These are phyloP conservation scores for Bathynomus jamesi DNA, from an alignment of 1,140 invertebrate genomes.

Conservation along the genomic window DNA sequence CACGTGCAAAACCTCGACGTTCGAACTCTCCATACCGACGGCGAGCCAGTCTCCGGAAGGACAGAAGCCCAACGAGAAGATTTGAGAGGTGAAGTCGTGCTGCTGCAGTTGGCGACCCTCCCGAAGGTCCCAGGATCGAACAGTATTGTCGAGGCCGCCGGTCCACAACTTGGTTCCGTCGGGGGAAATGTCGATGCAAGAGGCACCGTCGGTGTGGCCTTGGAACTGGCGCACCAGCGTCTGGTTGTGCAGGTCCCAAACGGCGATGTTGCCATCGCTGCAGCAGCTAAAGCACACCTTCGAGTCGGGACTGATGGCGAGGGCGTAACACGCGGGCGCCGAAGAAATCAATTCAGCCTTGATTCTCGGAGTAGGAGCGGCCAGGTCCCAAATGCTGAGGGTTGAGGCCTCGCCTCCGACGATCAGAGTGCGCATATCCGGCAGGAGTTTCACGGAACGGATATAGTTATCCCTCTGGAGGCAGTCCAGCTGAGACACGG, in stretches of 20 bases:
- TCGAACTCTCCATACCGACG: slow-evolving; percentile 96
- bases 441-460: slow-evolving; percentile 87
- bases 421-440: slow-evolving; percentile 91
- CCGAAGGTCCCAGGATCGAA: slow-evolving; percentile 91
- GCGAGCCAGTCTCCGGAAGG: slow-evolving; percentile 96
- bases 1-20: slow-evolving; percentile 90
- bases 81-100: slow-evolving; percentile 91
- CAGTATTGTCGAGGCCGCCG: slow-evolving; percentile 92
- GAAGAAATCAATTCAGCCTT: slow-evolving; percentile 88
- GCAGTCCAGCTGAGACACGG: slow-evolving; percentile 87
- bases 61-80: slow-evolving; percentile 94
- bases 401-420: slow-evolving; percentile 95
- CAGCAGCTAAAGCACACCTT: slow-evolving; percentile 95
- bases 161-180: slow-evolving; percentile 95
- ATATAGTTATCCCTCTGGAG: slow-evolving; percentile 96
- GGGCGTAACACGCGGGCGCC: slow-evolving; percentile 93
- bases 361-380: slow-evolving; percentile 47
- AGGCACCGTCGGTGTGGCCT: slow-evolving; percentile 94
- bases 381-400: slow-evolving; percentile 92
- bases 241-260: slow-evolving; percentile 92
- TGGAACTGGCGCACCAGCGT: slow-evolving; percentile 89
- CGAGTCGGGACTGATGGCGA: slow-evolving; percentile 91
- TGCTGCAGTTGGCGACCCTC: slow-evolving; percentile 89
- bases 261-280: slow-evolving; percentile 89
- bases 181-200: slow-evolving; percentile 95